phyloP scores from a whole-genome alignment of 1,140 invertebrate species.

The Leptopilina clavipes region DNA sequence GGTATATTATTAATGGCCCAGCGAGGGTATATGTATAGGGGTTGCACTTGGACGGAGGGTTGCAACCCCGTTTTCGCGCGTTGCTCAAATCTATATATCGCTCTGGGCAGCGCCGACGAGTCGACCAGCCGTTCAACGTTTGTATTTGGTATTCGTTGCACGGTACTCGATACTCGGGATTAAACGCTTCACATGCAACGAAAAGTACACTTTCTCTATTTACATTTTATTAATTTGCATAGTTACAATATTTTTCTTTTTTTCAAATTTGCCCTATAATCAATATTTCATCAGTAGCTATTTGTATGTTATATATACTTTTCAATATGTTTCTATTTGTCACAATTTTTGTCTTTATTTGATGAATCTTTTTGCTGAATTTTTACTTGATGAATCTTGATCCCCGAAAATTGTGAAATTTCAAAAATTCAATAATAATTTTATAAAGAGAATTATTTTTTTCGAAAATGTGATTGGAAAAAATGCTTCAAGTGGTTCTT shows the following conservation, averaged over 20 bases:
- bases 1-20: constrained; percentile 76
- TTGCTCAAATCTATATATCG: constrained; percentile 66
- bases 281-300: background rate
- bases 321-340: no score
- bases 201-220: constrained; percentile 19
- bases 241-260: constrained; percentile 9
- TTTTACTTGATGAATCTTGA: no score
- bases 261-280: background rate
- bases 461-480: background rate
- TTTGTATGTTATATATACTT: background rate
- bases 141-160: constrained; percentile 47
- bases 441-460: no score
- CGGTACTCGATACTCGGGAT: constrained; percentile 61
- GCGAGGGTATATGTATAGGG: constrained; percentile 64
- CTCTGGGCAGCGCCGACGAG: constrained; percentile 71
- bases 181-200: constrained; percentile 59
- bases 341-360: no score
- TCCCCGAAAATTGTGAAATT: no score
- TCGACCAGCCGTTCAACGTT: constrained; percentile 64
- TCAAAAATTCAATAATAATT: no score
- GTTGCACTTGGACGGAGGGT: constrained; percentile 39
- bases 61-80: constrained; percentile 54
- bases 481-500: background rate
- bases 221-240: constrained; percentile 29
- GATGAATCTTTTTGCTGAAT: no score